A percentile compares a stretch with the other conserved stretches of the same genome.
phyloP scores from a whole-genome alignment of 1,140 invertebrate species.

The Rhopalosiphum padi region DNA sequence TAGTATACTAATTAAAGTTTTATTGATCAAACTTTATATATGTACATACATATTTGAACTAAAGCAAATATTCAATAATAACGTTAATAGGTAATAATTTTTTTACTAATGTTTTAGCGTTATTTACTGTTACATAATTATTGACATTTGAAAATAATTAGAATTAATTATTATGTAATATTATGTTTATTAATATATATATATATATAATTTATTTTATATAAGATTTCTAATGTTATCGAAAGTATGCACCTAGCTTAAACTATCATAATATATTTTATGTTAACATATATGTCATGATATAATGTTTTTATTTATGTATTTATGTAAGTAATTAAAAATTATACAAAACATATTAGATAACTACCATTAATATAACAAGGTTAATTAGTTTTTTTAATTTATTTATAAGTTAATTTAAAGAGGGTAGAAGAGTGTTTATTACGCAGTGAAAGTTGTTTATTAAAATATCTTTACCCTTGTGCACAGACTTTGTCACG shows the following conservation, averaged over 20 bases:
- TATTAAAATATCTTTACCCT: constrained; percentile 40
- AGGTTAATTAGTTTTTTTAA: constrained; percentile 17
- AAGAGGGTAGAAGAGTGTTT: neutral
- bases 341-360: neutral
- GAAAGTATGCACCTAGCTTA: neutral
- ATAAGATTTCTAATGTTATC: neutral
- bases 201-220: neutral
- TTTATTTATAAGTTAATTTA: constrained; percentile 5
- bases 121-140: neutral
- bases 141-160: neutral
- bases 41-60: neutral
- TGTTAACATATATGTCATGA: neutral
- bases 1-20: constrained; percentile 26
- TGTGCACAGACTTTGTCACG: constrained; percentile 15
- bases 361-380: neutral
- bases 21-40: constrained; percentile 36
- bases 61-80: neutral
- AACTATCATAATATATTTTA: neutral
- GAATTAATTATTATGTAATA: neutral
- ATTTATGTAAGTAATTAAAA: neutral
- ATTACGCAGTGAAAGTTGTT: constrained; percentile 4
- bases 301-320: constrained; percentile 3
- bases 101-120: neutral
- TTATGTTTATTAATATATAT: neutral
- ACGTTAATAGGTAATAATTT: neutral